These are phyloP conservation scores for Agapornis canus DNA, from an alignment of 2,797 vertebrate species.

Conservation along the genomic window DNA sequence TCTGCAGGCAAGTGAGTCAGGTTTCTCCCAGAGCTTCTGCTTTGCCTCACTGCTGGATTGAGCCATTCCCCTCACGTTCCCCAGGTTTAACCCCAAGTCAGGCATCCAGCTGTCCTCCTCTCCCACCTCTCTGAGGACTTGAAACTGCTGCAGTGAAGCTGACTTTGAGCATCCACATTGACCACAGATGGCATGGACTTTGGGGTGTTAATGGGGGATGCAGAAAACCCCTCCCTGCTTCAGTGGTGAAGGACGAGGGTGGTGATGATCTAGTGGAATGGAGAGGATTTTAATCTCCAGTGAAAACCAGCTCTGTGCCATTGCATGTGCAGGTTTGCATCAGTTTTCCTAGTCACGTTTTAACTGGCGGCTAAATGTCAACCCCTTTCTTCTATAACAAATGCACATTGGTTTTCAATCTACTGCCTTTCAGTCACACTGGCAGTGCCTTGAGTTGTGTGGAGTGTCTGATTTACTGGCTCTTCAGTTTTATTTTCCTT, in stretches of 20 bases:
- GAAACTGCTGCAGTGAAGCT: background rate
- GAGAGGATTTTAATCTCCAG: background rate
- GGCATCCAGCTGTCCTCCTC: background rate
- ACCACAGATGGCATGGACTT: background rate
- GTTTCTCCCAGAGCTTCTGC: background rate
- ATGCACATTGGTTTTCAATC: background rate
- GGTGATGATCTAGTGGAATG: background rate
- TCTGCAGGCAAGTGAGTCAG: background rate
- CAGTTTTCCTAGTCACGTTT: background rate
- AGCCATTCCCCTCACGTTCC: background rate
- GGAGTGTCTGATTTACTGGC: background rate
- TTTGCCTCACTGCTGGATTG: background rate
- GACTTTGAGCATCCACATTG: accelerated
- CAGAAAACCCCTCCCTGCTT: background rate
- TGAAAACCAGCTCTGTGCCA: background rate
- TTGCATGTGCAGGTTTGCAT: background rate
- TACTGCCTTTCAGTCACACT: background rate
- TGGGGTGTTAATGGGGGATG: background rate
- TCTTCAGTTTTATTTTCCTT: background rate
- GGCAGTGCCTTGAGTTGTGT: background rate
- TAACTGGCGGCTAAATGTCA: background rate
- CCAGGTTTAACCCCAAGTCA: background rate
- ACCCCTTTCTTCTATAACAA: background rate
- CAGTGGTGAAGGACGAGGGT: background rate
- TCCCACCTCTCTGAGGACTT: background rate